Evolutionary conservation across 2,113 vertebrate species (phyloP), one percentile per base, ranked within the genome.

Genomic region (Salvelinus sp.): DNA sequence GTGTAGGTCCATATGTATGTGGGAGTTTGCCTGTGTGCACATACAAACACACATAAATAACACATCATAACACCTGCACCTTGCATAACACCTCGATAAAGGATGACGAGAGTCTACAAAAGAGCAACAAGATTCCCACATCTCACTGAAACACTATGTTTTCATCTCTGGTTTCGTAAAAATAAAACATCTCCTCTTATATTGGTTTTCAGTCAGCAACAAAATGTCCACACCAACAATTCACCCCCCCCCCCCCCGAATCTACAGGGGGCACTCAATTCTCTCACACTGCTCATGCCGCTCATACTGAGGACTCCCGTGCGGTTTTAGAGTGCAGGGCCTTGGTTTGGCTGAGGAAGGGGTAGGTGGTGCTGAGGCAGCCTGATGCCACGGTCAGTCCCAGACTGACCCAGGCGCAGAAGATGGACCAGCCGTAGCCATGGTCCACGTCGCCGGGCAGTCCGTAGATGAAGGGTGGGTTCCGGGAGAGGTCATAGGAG

Each of bases 351-450:
- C 90, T 94, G 77, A 95, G 83, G 84, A 95, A 94, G 0, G 92
- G 95, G n/a, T 94, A 94, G 76, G 93, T 92, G 60, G 94, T 95
- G 28, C 94, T 95, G 58, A 97, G 91, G 77, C 94, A 96, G 62
- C 94, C 94, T 0, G 94, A 88, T 0, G 95, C 93, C 76, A 93
- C 93, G 0, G 86, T 94, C 57, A 97, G 91, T 74, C 93, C 94
- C 82, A 96, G 91, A 67, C 95, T 96, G 82, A 92, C 92, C 93
- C 95, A 96, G 77, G 95, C 94, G 3, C 93, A 94, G 83, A 94
- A 94, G 81, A 95, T 90, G 2, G 95, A 96, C 94, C 95, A 96
- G 80, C 95, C 94, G 30, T 95, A 96, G 44, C 94, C 92, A 0
- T 96, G 95, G 47, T 96, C 94, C 88, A 95, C 95, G 0, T 95